Evolutionary conservation across 2,888 invertebrate genomes (phyloP), one percentile per base, ranked within the genome.

Genomic region (Sarcophaga rosellei): DNA sequence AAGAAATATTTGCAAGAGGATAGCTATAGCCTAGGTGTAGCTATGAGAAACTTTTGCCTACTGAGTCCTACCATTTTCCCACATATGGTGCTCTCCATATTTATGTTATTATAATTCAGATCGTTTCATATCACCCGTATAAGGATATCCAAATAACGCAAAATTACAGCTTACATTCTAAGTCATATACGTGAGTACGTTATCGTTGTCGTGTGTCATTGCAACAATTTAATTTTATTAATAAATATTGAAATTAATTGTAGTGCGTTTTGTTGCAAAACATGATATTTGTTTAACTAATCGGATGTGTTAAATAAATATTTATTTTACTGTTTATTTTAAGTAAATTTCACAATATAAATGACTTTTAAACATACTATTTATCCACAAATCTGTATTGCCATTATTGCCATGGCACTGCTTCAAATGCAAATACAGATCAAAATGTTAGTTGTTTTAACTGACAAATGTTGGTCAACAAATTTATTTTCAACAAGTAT

Each of bases 221-320:
- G 35, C 15, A 45, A 69, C 53, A 79, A 23, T 62, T 47, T n/a
- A 66, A 23, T 20, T 70, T 69, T 44, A 25, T 35, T 35, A 57
- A 44, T 66, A 44, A 63, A 69, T 53, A 53, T 8, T 35, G 1
- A 10, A 8, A 76, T 66, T 53, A 21, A 47, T 69, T 62, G 57
- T 47, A 61, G n/a, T 47, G 61, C 72, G 73, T 66, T 44, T 61
- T 45, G 68, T 53, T 53, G 68, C 86, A 86, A 86, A 81, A 84
- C 84, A 86, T 81, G 86, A 81, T 86, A 84, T 86, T 86, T 86
- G 78, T 86, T 86, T 47, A 86, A 66, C 81, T 81, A 84, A 83
- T 81, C 23, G 68, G 21, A 78, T 78, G 76, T 77, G 70, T 81
- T 80, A 82, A 82, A 72, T 86, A 83, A 82, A 83, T 83, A 83